Base-by-base conservation (phyloP, 1,140 invertebrate species). In the Drosophila suzukii region DNA sequence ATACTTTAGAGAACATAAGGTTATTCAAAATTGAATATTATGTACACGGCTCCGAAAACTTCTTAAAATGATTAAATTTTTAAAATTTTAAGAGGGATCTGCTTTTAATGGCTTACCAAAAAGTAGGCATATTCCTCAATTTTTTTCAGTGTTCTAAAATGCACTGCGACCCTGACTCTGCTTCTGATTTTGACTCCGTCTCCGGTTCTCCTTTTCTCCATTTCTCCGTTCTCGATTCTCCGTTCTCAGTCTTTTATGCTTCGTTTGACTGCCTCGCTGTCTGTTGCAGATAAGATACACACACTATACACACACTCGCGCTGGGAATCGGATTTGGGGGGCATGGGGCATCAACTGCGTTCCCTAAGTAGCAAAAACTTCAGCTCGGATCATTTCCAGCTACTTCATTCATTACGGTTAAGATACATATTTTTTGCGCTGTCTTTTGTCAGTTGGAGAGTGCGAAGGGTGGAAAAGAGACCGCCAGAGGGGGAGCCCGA, bases 351-450 rank as follows among this genome's bases (percentile, higher is more conserved):
- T 62, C 54, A 46, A 57, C 27, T 61, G 67, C 80, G 63, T 77
- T 75, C 70, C 75, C 67, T 59, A 86, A 85, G 83, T 82, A 65
- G 82, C 82, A 85, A 85, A 81, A 86, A 81, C 74, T 77, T 75
- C 49, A 47, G 47, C 36, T 72, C 65, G 74, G 78, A 86, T 88
- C 81, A 88, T 86, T 88, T 86, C 61, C 83, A 85, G 78, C 79
- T 60, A 74, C 68, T 75, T 65, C 79, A 86, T 86, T 86, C 82
- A 86, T 86, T 88, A 86, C 70, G 65, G 32, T 66, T 20, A 53
- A 17, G 62, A 47, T 17, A 50, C 55, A 63, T 60, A 62, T 36
- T 75, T 86, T 86, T 85, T 68, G 78, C 82, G 75, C 78, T 85
- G 83, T 63, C 65, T 88, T 78, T 71, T 78, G 68, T 86, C 82